These are phyloP conservation scores for Chrysomallon squamiferum DNA, from an alignment of 1,140 invertebrate species.

Conservation along the genomic window DNA sequence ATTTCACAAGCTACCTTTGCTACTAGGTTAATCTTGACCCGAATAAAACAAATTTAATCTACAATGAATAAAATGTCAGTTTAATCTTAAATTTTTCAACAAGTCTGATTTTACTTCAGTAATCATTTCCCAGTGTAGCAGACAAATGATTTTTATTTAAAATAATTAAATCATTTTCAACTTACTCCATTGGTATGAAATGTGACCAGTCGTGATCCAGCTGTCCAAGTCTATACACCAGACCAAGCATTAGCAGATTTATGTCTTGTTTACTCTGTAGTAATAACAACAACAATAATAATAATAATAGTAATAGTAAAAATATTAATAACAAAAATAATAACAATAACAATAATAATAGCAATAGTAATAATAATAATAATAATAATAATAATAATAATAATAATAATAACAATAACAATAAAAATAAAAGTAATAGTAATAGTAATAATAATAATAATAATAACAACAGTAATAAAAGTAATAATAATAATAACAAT, in stretches of 20 bases:
- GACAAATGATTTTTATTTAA: too few species aligned
- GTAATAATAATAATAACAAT: too few species aligned
- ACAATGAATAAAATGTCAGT: too few species aligned
- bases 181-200: constrained; percentile 41
- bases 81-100: too few species aligned
- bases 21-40: too few species aligned
- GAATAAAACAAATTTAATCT: too few species aligned
- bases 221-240: constrained; percentile 47
- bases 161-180: too few species aligned
- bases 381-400: not conserved
- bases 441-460: not conserved
- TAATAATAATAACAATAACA: not conserved
- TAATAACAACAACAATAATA: not conserved
- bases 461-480: not conserved
- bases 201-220: constrained; percentile 47
- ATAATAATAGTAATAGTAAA: not conserved
- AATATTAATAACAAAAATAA: not conserved
- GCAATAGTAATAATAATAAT: not conserved
- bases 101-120: too few species aligned
- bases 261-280: constrained; percentile 25
- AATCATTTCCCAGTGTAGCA: too few species aligned
- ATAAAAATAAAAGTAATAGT: not conserved
- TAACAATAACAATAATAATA: not conserved
- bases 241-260: constrained; percentile 41
- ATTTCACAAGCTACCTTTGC: too few species aligned